These are phyloP conservation scores for Heliconius ismenius DNA, from an alignment of 2,888 invertebrate species.

Conservation along the genomic window DNA sequence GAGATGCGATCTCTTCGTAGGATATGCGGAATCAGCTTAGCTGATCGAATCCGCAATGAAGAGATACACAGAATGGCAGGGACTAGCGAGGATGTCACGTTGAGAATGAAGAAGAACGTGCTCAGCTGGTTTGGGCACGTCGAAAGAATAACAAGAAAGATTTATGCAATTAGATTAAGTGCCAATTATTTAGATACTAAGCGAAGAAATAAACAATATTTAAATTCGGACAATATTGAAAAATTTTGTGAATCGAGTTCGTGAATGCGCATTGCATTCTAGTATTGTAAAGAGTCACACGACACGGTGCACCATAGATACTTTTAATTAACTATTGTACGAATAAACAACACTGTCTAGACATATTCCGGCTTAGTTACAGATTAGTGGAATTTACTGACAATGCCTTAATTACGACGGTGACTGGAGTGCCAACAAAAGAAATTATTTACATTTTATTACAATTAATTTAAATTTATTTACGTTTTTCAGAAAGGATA, in stretches of 20 bases:
- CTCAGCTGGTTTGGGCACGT: too few relatives aligned
- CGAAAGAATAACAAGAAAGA: too few relatives aligned
- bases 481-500: neutral
- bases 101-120: too few relatives aligned
- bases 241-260: neutral
- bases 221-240: neutral
- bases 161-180: too few relatives aligned
- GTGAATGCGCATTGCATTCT: neutral
- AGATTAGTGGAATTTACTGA: constrained; percentile 10
- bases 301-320: constrained; percentile 40
- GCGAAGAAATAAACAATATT: neutral
- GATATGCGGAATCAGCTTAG: too few relatives aligned
- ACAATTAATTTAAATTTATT: neutral
- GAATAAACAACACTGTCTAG: constrained; percentile 58
- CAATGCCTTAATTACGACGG: neutral
- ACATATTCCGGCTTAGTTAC: constrained; percentile 58
- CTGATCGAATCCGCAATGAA: too few relatives aligned
- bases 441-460: neutral
- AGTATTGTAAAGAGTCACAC: constrained; percentile 3
- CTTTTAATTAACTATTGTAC: constrained; percentile 60
- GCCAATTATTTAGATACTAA: neutral
- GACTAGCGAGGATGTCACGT: too few relatives aligned
- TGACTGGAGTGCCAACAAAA: neutral
- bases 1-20: too few relatives aligned
- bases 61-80: too few relatives aligned